Evolutionary conservation across 2,113 vertebrate species (phyloP).

Genomic region (Alosa alosa): DNA sequence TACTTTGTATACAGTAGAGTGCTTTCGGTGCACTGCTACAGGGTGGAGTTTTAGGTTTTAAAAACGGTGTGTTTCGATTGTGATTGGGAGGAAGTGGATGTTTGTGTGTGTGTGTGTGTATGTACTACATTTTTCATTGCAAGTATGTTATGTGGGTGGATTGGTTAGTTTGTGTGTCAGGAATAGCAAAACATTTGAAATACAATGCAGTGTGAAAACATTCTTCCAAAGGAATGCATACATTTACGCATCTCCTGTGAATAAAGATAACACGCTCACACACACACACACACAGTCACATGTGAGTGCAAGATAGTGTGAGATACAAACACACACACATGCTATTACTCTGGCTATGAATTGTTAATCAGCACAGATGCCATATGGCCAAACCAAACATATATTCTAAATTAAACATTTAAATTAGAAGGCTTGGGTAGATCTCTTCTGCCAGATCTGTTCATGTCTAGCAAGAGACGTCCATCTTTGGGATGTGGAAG

Average conservation of each 20-base stretch:
- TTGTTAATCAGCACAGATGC: not conserved
- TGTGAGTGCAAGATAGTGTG: no score
- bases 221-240: not conserved
- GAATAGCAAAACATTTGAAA: not conserved
- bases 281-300: not conserved
- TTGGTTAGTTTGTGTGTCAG: not conserved
- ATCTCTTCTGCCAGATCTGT: not conserved
- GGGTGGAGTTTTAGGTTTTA: not conserved
- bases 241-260: not conserved
- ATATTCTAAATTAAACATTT: not conserved
- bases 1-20: slow-evolving; percentile 54
- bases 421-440: not conserved
- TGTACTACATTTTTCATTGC: not conserved
- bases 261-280: not conserved
- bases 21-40: slow-evolving; percentile 46
- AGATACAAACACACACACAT: not conserved
- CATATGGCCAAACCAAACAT: not conserved
- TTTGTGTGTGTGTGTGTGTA: slow-evolving; percentile 42
- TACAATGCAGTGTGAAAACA: not conserved
- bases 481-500: not conserved
- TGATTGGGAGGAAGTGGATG: not conserved
- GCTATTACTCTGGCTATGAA: not conserved
- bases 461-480: not conserved
- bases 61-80: not conserved
- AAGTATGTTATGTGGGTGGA: not conserved